Percentiles rank a stretch among this genome's conserved stretches.
Evolutionary conservation across 2,113 vertebrate species (phyloP).

Genomic region (Nanorana parkeri): DNA sequence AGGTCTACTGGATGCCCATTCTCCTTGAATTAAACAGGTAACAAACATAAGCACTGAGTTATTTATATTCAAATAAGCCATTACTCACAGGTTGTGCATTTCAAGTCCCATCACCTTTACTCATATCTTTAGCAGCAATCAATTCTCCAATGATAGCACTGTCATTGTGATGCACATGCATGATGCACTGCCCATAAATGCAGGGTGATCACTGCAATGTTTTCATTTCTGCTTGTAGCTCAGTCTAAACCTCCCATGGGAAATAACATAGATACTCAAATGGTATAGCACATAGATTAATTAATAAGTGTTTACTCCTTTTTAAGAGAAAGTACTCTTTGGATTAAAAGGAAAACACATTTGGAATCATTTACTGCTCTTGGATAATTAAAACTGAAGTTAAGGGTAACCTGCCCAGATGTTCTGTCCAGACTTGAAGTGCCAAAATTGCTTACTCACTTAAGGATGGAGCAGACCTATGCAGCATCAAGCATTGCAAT

Average conservation of each 20-base stretch:
- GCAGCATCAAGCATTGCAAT: too few relatives aligned
- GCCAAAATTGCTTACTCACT: too few relatives aligned
- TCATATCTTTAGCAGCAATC: conserved; percentile 17
- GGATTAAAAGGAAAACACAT: too few relatives aligned
- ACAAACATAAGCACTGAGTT: conserved; percentile 28
- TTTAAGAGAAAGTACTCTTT: too few relatives aligned
- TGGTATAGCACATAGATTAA: conserved; percentile 1
- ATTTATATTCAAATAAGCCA: conserved; percentile 38
- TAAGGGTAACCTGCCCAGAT: too few relatives aligned
- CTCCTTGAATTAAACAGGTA: conserved; percentile 41
- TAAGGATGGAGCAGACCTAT: too few relatives aligned
- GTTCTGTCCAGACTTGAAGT: too few relatives aligned
- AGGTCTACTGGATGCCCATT: conserved; percentile 10
- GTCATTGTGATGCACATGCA: background rate
- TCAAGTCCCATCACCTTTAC: conserved; percentile 40
- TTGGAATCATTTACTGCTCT: too few relatives aligned
- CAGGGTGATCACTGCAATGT: background rate
- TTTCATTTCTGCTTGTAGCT: background rate
- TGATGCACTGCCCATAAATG: conserved; percentile 2
- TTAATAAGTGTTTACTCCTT: too few relatives aligned
- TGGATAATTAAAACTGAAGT: too few relatives aligned
- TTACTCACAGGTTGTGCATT: conserved; percentile 25
- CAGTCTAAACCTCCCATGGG: background rate
- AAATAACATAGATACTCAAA: conserved; percentile 14
- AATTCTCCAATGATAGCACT: background rate